Evolutionary conservation across 1,140 invertebrate species (phyloP).

Genomic region (Phthorimaea operculella): DNA sequence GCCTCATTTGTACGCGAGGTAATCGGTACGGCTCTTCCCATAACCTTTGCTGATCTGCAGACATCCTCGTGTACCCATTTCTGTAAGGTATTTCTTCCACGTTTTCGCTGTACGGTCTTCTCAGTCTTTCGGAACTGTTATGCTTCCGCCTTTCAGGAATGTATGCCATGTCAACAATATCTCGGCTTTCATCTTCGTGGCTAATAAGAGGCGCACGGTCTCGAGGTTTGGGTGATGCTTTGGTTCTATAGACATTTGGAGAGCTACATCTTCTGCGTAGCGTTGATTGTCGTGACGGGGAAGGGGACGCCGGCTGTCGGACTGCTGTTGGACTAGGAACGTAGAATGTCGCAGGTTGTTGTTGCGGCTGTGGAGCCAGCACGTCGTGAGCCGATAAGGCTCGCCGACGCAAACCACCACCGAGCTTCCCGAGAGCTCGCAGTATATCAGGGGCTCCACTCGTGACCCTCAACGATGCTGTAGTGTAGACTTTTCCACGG

Average conservation of each 20-base stretch:
- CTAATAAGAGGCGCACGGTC: conserved; percentile 40
- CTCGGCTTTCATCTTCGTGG: conserved; percentile 52
- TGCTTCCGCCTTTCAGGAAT: conserved; percentile 41
- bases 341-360: conserved; percentile 72
- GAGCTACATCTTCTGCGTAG: conserved; percentile 58
- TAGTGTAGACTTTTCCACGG: conserved; percentile 69
- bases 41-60: conserved; percentile 37
- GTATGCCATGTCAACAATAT: conserved; percentile 51
- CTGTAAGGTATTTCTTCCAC: conserved; percentile 48
- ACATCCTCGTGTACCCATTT: conserved; percentile 49
- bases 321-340: conserved; percentile 72
- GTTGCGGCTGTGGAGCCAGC: conserved; percentile 58
- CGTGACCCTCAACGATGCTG: conserved; percentile 71
- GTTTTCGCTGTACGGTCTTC: conserved; percentile 62
- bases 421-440: conserved; percentile 74
- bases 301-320: conserved; percentile 40
- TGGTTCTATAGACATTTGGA: conserved; percentile 59
- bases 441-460: conserved; percentile 72
- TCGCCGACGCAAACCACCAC: conserved; percentile 73
- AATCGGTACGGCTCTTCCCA: conserved; percentile 58
- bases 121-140: conserved; percentile 39
- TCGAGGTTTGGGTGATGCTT: conserved; percentile 29
- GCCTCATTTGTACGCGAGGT: conserved; percentile 47
- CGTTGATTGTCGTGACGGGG: conserved; percentile 41
- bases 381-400: conserved; percentile 76